Evolutionary conservation across 2,888 invertebrate genomes (phyloP), one percentile per base, ranked within the genome.

Genomic region (Belgica antarctica): DNA sequence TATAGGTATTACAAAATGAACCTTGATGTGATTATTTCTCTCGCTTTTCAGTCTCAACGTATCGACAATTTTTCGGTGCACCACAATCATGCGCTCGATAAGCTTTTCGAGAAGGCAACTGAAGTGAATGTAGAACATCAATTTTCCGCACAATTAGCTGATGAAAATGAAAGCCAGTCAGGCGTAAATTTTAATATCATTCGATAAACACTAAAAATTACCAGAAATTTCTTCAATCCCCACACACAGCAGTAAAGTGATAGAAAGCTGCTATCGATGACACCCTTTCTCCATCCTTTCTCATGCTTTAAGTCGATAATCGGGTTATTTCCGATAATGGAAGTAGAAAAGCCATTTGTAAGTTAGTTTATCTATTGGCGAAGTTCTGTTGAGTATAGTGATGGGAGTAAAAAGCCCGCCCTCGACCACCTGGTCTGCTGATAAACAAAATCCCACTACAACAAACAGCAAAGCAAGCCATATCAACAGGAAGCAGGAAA

Each of bases 141-240:
- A 68, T 68, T 68, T 68, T 68, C 68, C 57, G 22, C 24, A 34
- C 68, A 68, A 68, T 68, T 68, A 28, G 34, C 24, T 27, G 27
- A 65, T 36, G 65, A 65, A 27, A 65, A 36, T 47, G 17, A 15
- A 25, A 57, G 34, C 2, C 57, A 57, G n/a, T 57, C 31, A 31
- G 24, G 68, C n/a, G n/a, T 19, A 68, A 68, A 57, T 31, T 68
- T 68, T 57, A 47, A 66, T 47, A 28, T 28, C 28, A 66, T 31
- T 12, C 31, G 34, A 34, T 68, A 52, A 47, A 65, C 47, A 47
- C 46, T 65, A 65, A 41, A 62, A 59, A 59, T 59, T 59, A 59
- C n/a, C 59, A 59, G 59, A 12, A 59, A 24, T 59, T 59, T 25
- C 59, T 27, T 27, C 59, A 19, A 59, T 12, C 27, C 22, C 7